Percentiles rank a stretch among this genome's conserved stretches.
Conservation (phyloP, 1,140 invertebrate genomes). For the Eupeodes corollae region DNA sequence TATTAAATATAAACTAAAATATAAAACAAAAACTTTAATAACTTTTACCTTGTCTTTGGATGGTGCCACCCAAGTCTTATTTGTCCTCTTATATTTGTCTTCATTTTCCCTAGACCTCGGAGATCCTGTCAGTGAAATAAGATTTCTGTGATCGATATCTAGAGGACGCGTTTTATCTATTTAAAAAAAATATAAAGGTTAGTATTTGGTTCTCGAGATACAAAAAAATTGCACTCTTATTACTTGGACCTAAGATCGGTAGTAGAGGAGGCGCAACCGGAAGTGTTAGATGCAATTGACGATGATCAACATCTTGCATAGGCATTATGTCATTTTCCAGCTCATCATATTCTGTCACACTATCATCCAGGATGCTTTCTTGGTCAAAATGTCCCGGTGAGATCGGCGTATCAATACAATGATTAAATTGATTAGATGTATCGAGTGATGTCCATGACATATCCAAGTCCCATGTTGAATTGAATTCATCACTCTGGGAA, state of each 20-base stretch:
- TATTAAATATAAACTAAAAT: neutral
- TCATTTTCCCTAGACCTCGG: conserved; percentile 38
- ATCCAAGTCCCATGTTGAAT: conserved; percentile 33
- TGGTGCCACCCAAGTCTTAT: neutral
- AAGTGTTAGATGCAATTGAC: conserved; percentile 26
- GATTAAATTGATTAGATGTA: conserved; percentile 11
- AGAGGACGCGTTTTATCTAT: conserved; percentile 31
- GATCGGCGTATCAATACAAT: conserved; percentile 45
- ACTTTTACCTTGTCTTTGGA: conserved; percentile 13
- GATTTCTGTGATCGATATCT: conserved; percentile 70
- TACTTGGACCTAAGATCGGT: conserved; percentile 19
- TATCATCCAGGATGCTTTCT: conserved; percentile 35
- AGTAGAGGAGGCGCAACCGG: neutral
- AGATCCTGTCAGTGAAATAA: conserved; percentile 70
- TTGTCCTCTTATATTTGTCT: neutral
- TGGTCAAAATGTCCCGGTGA: conserved; percentile 57
- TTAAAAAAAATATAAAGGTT: neutral
- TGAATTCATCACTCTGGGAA: conserved; percentile 16
- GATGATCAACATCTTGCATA: conserved; percentile 48
- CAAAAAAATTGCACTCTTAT: conserved; percentile 5
- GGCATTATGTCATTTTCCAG: conserved; percentile 28
- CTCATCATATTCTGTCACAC: conserved; percentile 44
- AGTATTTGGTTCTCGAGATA: neutral
- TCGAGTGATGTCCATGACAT: conserved; percentile 31
- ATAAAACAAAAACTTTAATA: neutral